Evolutionary conservation across 2,888 invertebrate species (phyloP).

Genomic region (Mesorhabditis sp.): DNA sequence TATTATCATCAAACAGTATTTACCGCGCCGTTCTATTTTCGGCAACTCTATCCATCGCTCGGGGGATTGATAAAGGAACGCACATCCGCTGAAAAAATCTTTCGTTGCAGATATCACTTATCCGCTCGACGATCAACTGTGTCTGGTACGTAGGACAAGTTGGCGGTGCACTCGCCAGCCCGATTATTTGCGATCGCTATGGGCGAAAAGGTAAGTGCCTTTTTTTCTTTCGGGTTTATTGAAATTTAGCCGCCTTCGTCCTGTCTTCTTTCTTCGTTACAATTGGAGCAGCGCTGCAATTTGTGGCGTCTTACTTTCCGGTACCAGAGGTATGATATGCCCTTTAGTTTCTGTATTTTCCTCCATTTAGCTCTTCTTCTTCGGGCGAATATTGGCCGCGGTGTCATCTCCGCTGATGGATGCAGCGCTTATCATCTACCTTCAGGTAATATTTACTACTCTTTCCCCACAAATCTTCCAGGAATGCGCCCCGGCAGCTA

Average conservation of each 20-base stretch:
- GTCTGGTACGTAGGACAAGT: constrained; percentile 51
- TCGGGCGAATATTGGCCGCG: constrained; percentile 46
- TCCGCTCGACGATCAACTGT: constrained; percentile 35
- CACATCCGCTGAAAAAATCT: too few species aligned
- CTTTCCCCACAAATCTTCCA: constrained; percentile 15
- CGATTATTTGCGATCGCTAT: constrained; percentile 44
- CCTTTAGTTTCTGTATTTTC: neutral
- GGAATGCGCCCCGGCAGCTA: constrained; percentile 49
- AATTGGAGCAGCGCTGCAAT: neutral
- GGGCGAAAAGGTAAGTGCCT: constrained; percentile 44
- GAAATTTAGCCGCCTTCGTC: neutral
- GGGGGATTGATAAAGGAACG: too few species aligned
- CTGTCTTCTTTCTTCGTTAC: constrained; percentile 1
- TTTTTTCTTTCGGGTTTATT: neutral
- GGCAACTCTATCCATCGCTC: too few species aligned
- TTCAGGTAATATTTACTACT: constrained; percentile 29
- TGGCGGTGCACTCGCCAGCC: constrained; percentile 44
- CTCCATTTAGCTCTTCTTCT: neutral
- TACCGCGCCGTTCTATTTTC: too few species aligned
- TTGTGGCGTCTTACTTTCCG: neutral
- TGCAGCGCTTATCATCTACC: constrained; percentile 49
- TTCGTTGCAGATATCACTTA: constrained; percentile 22
- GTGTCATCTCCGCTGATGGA: constrained; percentile 53
- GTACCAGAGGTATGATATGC: neutral
- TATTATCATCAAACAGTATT: too few species aligned